phyloP scores from a whole-genome alignment of 2,113 vertebrate species.

The Orthonyx spaldingii region DNA sequence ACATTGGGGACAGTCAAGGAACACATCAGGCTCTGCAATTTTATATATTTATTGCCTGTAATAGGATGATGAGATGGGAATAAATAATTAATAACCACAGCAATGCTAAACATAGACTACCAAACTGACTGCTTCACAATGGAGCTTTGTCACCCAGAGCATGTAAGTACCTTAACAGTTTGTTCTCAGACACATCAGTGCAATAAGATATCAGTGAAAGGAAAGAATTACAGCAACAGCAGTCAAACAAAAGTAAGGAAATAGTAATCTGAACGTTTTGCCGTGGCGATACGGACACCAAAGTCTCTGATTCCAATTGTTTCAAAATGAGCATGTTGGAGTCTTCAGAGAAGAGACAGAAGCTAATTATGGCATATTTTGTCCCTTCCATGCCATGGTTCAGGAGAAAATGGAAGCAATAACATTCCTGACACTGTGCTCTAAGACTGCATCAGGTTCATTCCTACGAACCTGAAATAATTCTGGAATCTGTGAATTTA shows the following conservation, averaged over 20 bases:
- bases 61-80: background rate
- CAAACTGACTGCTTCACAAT: background rate
- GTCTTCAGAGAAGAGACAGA: background rate
- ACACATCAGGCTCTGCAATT: background rate
- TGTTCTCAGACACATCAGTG: background rate
- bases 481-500: background rate
- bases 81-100: conserved; percentile 38
- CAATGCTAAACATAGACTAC: background rate
- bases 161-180: background rate
- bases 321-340: background rate
- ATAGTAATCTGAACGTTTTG: background rate
- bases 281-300: background rate
- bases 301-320: background rate
- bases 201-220: background rate
- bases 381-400: background rate
- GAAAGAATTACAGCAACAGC: background rate
- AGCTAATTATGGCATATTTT: background rate
- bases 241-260: background rate
- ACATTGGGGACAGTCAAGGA: background rate
- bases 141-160: background rate
- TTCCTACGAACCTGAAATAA: background rate
- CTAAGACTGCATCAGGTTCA: background rate
- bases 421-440: background rate
- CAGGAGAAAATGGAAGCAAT: background rate
- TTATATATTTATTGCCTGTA: conserved; percentile 12